These are phyloP conservation scores for Ceratoteleas bidentatus DNA, from an alignment of 1,140 invertebrate genomes.

Conservation along the genomic window DNA sequence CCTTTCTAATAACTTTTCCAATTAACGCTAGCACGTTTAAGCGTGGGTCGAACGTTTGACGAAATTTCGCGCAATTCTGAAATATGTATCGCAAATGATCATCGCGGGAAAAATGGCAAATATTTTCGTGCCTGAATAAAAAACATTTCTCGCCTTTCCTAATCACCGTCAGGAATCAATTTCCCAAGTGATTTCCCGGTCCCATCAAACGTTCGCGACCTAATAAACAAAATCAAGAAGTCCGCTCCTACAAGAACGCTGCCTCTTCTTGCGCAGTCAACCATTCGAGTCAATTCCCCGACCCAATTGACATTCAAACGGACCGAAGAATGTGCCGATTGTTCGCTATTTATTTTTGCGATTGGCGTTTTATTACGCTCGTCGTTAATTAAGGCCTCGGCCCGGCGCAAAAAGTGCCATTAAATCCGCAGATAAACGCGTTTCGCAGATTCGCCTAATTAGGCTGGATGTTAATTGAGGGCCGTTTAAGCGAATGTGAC, in stretches of 20 bases:
- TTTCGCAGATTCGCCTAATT: constrained; percentile 71
- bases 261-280: neutral
- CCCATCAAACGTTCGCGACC: neutral
- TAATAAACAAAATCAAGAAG: constrained; percentile 16
- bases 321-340: constrained; percentile 18
- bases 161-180: no score
- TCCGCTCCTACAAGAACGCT: no score
- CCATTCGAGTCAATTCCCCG: constrained; percentile 4
- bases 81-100: no score
- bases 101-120: no score
- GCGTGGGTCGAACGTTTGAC: no score
- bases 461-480: constrained; percentile 77
- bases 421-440: constrained; percentile 54
- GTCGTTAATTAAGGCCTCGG: constrained; percentile 41
- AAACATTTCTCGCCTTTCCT: no score
- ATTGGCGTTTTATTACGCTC: constrained; percentile 32
- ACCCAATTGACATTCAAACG: constrained; percentile 12
- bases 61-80: no score
- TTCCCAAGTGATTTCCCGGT: no score
- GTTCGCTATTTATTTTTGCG: constrained; percentile 30
- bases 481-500: constrained; percentile 71
- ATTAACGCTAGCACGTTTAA: neutral
- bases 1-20: constrained; percentile 15
- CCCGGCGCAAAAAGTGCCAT: constrained; percentile 37
- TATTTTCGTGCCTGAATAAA: no score